Evolutionary conservation across 1,140 invertebrate species (phyloP).

Genomic region (Drosophila triauraria): DNA sequence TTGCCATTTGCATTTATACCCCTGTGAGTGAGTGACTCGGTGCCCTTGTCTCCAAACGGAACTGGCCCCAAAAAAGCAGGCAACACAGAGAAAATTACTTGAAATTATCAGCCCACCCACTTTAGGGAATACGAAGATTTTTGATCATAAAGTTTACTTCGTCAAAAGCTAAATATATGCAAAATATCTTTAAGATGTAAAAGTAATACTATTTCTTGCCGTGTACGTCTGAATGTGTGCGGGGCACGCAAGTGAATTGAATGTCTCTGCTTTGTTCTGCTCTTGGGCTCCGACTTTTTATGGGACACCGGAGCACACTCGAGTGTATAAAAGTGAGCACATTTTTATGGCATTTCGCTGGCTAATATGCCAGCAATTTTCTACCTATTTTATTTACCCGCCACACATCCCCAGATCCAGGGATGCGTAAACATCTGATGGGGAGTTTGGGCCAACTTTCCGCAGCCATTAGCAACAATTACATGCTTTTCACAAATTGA

Average conservation of each 20-base stretch:
- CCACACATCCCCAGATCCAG: slow-evolving; percentile 17
- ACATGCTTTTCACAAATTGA: slow-evolving; percentile 63
- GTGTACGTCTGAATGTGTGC: slow-evolving; percentile 20
- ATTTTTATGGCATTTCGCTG: slow-evolving; percentile 78
- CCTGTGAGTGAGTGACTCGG: slow-evolving; percentile 20
- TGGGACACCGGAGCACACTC: slow-evolving; percentile 67
- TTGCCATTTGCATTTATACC: slow-evolving; percentile 74
- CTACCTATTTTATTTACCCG: slow-evolving; percentile 72
- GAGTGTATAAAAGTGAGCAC: slow-evolving; percentile 63
- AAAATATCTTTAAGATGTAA: neutral
- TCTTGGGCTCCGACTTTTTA: slow-evolving; percentile 52
- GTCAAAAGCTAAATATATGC: neutral
- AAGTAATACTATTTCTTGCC: neutral
- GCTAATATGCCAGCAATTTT: slow-evolving; percentile 76
- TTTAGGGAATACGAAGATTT: no score
- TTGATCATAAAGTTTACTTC: no score
- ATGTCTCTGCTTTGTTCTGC: slow-evolving; percentile 36
- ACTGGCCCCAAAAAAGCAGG: slow-evolving; percentile 38
- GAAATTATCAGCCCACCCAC: neutral
- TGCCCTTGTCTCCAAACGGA: slow-evolving; percentile 16
- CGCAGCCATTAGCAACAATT: slow-evolving; percentile 70
- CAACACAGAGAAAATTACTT: neutral
- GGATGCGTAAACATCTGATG: slow-evolving; percentile 59
- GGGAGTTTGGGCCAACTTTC: slow-evolving; percentile 41
- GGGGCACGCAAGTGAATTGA: slow-evolving; percentile 38